These are phyloP conservation scores for Dugesia japonica DNA, from an alignment of 2,888 invertebrate species.

Conservation along the genomic window DNA sequence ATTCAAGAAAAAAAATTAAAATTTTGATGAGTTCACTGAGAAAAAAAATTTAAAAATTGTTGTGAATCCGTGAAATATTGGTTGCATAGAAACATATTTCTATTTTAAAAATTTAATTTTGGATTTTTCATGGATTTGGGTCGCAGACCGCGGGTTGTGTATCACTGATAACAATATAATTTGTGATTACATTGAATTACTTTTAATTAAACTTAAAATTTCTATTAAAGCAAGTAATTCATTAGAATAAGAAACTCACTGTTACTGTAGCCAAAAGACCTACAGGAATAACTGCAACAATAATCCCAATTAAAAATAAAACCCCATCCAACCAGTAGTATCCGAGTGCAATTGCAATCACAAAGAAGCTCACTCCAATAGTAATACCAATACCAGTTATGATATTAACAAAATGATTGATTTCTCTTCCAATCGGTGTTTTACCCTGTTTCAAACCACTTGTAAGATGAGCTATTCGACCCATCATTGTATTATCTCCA, in stretches of 20 bases:
- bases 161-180: too few relatives aligned
- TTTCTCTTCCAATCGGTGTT: slow-evolving; percentile 95
- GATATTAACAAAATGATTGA: slow-evolving; percentile 92
- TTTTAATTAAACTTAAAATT: too few relatives aligned
- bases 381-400: slow-evolving; percentile 68
- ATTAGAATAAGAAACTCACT: slow-evolving; percentile 54
- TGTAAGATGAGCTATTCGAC: slow-evolving; percentile 48
- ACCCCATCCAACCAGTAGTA: slow-evolving; percentile 98
- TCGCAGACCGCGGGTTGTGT: too few relatives aligned
- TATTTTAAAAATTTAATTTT: too few relatives aligned
- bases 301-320: slow-evolving; percentile 90
- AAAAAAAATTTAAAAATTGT: too few relatives aligned
- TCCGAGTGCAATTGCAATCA: slow-evolving; percentile 84
- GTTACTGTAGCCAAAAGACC: slow-evolving; percentile 94
- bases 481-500: slow-evolving; percentile 49
- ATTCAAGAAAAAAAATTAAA: too few relatives aligned
- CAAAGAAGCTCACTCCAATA: slow-evolving; percentile 77
- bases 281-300: slow-evolving; percentile 97
- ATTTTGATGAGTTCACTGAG: too few relatives aligned
- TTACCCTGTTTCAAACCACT: slow-evolving; percentile 53
- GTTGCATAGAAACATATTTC: too few relatives aligned
- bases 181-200: too few relatives aligned
- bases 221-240: too few relatives aligned
- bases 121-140: too few relatives aligned
- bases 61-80: too few relatives aligned